Evolutionary conservation across 2,797 vertebrate genomes (phyloP).

Genomic region (Tiaroga cobitis): DNA sequence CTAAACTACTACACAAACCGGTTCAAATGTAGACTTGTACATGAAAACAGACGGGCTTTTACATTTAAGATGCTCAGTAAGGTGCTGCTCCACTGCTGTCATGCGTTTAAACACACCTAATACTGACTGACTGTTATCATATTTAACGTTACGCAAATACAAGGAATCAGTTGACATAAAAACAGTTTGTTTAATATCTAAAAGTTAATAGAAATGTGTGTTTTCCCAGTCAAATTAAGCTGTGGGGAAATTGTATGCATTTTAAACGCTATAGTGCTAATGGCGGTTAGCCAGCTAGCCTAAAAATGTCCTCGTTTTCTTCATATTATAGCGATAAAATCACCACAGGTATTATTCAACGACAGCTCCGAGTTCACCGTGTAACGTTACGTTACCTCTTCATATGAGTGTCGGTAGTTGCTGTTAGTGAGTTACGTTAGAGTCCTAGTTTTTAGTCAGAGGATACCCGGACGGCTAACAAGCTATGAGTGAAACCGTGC

Average conservation of each 20-base stretch:
- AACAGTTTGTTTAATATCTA: neutral
- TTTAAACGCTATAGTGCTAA: conserved; percentile 4
- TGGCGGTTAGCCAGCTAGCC: conserved; percentile 30
- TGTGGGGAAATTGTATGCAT: neutral
- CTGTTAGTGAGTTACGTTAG: neutral
- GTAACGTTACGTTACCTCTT: neutral
- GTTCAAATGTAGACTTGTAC: neutral
- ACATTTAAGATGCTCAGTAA: neutral
- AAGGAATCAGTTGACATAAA: neutral
- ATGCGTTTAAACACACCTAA: neutral
- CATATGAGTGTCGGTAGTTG: neutral
- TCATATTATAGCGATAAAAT: neutral
- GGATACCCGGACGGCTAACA: conserved; percentile 8
- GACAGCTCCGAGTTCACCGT: neutral
- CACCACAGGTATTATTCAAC: neutral
- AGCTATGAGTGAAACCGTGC: conserved; percentile 42
- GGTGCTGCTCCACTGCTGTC: neutral
- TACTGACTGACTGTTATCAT: neutral
- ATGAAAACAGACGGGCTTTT: neutral
- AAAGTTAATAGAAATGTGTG: neutral
- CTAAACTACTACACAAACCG: neutral
- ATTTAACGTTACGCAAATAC: neutral
- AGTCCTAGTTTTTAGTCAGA: conserved; percentile 29
- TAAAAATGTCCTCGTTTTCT: neutral
- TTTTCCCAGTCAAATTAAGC: neutral